phyloP scores from a whole-genome alignment of 2,888 invertebrate genomes.

The Capitulum mitella region DNA sequence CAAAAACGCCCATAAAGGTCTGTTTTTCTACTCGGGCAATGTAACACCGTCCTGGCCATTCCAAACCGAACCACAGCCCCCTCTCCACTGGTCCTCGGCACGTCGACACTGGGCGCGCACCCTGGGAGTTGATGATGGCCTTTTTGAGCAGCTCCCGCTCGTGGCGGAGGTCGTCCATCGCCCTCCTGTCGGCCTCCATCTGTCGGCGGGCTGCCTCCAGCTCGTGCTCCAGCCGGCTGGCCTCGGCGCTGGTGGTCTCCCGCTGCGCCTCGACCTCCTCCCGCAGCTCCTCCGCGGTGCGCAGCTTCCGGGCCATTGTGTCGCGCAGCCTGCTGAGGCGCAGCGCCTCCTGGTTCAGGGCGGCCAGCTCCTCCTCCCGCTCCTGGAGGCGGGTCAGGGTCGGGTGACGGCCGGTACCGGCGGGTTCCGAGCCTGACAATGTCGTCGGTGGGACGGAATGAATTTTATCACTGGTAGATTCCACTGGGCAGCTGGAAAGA shows the following conservation, averaged over 20 bases:
- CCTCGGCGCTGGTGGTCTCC: conserved; percentile 38
- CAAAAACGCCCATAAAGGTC: too few relatives aligned
- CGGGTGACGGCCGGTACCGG: background rate
- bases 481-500: too few relatives aligned
- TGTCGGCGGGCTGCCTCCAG: conserved; percentile 47
- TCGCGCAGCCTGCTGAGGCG: conserved; percentile 40
- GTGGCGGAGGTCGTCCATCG: conserved; percentile 55
- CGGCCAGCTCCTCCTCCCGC: background rate
- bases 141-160: conserved; percentile 62
- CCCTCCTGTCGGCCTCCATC: conserved; percentile 53
- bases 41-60: too few relatives aligned
- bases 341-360: conserved; percentile 40
- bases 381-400: background rate
- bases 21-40: too few relatives aligned
- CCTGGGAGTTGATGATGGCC: conserved; percentile 52
- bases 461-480: too few relatives aligned
- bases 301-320: conserved; percentile 50
- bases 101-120: too few relatives aligned
- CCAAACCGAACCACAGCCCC: too few relatives aligned
- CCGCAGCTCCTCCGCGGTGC: conserved; percentile 54
- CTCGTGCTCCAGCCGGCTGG: conserved; percentile 25
- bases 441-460: too few relatives aligned
- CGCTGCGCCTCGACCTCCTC: conserved; percentile 58
- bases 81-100: too few relatives aligned
- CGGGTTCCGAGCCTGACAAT: too few relatives aligned